Conservation (phyloP, 1,140 invertebrate genomes). For the Cyclina sinensis region DNA sequence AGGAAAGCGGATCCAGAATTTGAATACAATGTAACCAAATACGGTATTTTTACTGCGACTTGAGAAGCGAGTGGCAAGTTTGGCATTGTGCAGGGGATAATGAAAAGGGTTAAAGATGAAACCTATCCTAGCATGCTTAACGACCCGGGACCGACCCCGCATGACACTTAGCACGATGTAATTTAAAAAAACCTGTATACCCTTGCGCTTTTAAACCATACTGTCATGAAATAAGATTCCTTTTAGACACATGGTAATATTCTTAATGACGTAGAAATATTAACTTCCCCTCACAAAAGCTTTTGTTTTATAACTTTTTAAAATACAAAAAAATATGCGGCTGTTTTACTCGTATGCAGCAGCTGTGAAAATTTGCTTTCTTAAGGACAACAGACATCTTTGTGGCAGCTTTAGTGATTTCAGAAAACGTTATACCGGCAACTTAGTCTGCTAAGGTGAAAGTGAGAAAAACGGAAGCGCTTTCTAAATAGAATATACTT, state of each 20-base stretch:
- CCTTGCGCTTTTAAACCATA: conserved; percentile 5
- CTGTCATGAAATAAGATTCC: conserved; percentile 21
- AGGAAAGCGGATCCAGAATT: conserved; percentile 39
- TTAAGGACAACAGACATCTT: neutral
- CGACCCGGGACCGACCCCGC: conserved; percentile 4
- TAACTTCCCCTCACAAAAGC: conserved; percentile 8
- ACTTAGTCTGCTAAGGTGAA: too few species aligned
- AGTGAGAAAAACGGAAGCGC: too few species aligned
- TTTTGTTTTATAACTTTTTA: conserved; percentile 9
- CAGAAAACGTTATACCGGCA: too few species aligned
- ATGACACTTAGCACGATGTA: conserved; percentile 16
- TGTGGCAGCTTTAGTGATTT: too few species aligned
- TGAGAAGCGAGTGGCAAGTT: conserved; percentile 36
- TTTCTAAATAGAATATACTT: too few species aligned
- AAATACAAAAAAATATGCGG: conserved; percentile 3
- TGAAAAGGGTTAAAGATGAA: conserved; percentile 32
- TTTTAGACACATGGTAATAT: neutral
- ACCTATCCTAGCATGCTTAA: neutral
- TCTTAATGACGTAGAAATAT: neutral
- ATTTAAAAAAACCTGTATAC: conserved; percentile 29
- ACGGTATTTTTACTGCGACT: conserved; percentile 30
- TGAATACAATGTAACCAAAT: conserved; percentile 59
- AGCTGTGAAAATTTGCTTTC: neutral
- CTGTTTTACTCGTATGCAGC: neutral
- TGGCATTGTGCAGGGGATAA: conserved; percentile 15